These are phyloP conservation scores for Caprella mutica DNA, from an alignment of 2,888 invertebrate species.

Conservation along the genomic window DNA sequence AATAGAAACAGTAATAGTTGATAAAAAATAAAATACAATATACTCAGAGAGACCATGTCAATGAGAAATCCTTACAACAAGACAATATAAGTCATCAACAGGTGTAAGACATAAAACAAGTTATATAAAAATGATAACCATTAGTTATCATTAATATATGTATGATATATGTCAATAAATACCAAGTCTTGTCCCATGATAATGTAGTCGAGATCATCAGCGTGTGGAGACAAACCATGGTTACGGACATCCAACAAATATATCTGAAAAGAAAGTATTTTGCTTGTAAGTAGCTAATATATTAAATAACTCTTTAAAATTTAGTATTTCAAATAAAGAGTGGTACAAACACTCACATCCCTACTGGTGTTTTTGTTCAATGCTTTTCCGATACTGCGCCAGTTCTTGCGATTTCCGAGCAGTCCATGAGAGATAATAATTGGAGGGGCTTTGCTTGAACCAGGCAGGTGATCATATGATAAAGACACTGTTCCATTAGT, in stretches of 20 bases:
- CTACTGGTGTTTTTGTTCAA: conserved; percentile 53
- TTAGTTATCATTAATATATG: too few relatives aligned
- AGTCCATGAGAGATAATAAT: conserved; percentile 75
- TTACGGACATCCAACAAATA: conserved; percentile 80
- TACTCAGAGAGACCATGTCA: too few relatives aligned
- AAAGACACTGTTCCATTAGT: too few relatives aligned
- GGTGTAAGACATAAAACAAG: too few relatives aligned
- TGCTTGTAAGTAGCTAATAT: not conserved
- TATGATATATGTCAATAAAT: conserved; percentile 39
- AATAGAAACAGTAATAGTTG: too few relatives aligned
- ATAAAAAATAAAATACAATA: too few relatives aligned
- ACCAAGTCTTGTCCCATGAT: conserved; percentile 61
- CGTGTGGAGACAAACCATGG: conserved; percentile 86
- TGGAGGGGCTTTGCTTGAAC: too few relatives aligned
- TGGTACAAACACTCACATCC: conserved; percentile 43
- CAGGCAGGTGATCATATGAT: too few relatives aligned
- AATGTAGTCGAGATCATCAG: conserved; percentile 57
- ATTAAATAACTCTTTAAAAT: not conserved
- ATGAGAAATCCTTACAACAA: too few relatives aligned
- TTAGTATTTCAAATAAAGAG: not conserved
- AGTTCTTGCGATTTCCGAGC: conserved; percentile 75
- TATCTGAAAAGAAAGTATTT: conserved; percentile 42
- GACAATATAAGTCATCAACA: too few relatives aligned
- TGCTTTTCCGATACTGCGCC: conserved; percentile 66
- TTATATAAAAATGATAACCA: too few relatives aligned